Evolutionary conservation across 2,113 vertebrate genomes (phyloP).

Genomic region (Otolemur garnettii): DNA sequence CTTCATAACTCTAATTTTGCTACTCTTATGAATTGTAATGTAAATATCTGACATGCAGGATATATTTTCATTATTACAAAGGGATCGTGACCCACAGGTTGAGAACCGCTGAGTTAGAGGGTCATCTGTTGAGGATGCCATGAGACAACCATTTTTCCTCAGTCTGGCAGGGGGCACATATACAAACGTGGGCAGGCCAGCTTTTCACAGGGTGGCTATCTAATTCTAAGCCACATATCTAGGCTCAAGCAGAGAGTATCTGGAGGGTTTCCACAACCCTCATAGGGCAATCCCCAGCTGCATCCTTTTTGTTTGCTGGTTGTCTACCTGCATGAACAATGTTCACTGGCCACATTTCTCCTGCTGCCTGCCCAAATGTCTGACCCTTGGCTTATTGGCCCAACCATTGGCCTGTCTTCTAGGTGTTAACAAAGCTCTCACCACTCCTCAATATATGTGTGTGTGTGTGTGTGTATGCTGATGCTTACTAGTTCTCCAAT

Average conservation of each 20-base stretch:
- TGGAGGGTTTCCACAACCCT: background rate
- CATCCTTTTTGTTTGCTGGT: background rate
- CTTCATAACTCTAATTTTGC: too few species aligned
- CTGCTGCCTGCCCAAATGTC: background rate
- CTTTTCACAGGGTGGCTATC: constrained; percentile 50
- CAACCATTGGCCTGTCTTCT: background rate
- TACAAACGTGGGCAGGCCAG: constrained; percentile 71
- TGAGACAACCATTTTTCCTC: constrained; percentile 89
- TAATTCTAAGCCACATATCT: constrained; percentile 44
- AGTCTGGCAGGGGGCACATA: constrained; percentile 85
- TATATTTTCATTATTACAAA: too few species aligned
- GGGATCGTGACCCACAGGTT: too few species aligned
- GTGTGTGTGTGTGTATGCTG: background rate
- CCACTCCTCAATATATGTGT: background rate
- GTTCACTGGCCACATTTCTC: background rate
- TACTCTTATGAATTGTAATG: too few species aligned
- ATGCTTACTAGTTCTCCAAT: background rate
- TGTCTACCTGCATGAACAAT: background rate
- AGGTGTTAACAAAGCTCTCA: constrained; percentile 2
- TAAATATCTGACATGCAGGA: too few species aligned
- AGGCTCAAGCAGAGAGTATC: background rate
- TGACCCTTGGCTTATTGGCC: background rate
- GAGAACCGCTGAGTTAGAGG: constrained; percentile 85
- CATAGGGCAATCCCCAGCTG: background rate
- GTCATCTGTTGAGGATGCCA: constrained; percentile 88